Base-by-base conservation (phyloP, 2,797 vertebrate species). In the Pogonophryne albipinna region DNA sequence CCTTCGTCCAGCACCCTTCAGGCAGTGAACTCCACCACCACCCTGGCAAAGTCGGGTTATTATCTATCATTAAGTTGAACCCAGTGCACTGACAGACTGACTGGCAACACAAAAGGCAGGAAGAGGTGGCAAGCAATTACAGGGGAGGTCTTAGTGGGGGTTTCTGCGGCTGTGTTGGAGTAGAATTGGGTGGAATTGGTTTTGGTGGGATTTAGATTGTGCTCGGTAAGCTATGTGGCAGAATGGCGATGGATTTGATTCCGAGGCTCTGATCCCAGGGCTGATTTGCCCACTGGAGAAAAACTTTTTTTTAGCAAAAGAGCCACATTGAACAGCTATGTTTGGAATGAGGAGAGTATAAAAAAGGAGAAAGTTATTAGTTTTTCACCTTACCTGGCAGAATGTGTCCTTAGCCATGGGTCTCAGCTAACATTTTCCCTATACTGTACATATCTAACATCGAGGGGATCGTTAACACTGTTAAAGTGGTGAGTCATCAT, bases 51-150 rank as follows among this genome's bases (percentile, higher is more conserved):
- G 67, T 72, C 57, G 38, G 70, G 69, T 84, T 79, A 83, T 83
- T 86, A 86, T 89, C 72, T 68, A 60, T 82, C 87, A 85, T 89
- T 78, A 88, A 70, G 77, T 57, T 71, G 81, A 86, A 78, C 71
- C 66, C 20, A 20, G 55, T 66, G 55, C 73, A 6, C 80, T 55
- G 85, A 51, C 78, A 57, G 83, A 42, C 76, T 45, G 68, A 68
- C 78, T 42, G 78, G 79, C 53, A 75, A 63, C 73, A 77, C 81
- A 75, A 68, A 71, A 74, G 13, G 1, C 41, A 81, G 63, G 16
- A 27, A 70, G 67, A 85, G 69, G 71, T 66, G 65, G 82, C 67
- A 86, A 66, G 79, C 88, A 84, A 86, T 88, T 89, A 86, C 83
- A 59, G 55, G 14, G 38, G 55, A 83, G 81, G 80, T 70, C 63